phyloP scores from a whole-genome alignment of 2,888 invertebrate genomes.

The Entomobrya proxima region DNA sequence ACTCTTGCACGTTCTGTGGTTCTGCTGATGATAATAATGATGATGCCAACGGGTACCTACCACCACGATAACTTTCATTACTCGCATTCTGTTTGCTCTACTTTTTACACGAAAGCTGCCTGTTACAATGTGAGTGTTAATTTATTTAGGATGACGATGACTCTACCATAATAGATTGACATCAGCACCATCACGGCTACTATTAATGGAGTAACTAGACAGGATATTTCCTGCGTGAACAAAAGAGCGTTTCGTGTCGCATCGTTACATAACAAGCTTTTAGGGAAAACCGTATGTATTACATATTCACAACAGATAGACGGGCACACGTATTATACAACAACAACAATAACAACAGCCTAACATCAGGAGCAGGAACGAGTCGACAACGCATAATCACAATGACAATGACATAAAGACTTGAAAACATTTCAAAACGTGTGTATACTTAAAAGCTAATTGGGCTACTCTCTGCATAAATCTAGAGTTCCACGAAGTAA shows the following conservation, averaged over 20 bases:
- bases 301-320: no score
- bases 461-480: not conserved
- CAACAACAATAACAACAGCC: no score
- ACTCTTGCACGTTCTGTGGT: no score
- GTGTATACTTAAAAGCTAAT: not conserved
- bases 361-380: no score
- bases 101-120: not conserved
- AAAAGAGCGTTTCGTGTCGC: no score
- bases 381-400: no score
- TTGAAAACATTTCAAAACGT: not conserved
- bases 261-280: no score
- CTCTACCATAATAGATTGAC: not conserved
- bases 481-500: not conserved
- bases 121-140: not conserved
- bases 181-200: not conserved
- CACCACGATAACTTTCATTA: not conserved
- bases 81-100: not conserved
- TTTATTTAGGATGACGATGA: not conserved
- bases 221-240: not conserved
- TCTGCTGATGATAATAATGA: no score
- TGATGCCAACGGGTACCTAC: not conserved
- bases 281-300: no score
- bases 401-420: no score
- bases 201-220: not conserved
- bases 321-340: no score